Evolutionary conservation across 2,113 vertebrate genomes (phyloP), one percentile per base, ranked within the genome.

Genomic region (Salvelinus namaycush): DNA sequence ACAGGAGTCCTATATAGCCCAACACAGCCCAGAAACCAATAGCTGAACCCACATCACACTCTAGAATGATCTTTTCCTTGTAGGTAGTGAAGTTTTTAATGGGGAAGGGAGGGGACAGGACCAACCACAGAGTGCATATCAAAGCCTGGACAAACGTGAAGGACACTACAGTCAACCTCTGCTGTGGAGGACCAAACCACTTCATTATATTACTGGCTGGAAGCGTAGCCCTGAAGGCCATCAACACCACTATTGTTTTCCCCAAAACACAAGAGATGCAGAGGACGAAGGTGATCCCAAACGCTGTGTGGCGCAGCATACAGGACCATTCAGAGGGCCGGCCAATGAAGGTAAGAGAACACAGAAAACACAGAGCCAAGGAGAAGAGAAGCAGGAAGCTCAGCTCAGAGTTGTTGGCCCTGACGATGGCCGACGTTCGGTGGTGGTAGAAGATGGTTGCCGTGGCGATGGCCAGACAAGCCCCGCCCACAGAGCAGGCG

Each of bases 341-440:
- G 13, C 85, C 83, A 29, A 87, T 86, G 78, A 90, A 89, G 13
- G 87, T 85, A 26, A 87, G 72, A 22, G 87, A 84, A 66, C 88
- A 90, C 48, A 90, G 72, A 72, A 90, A 90, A 79, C 88, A 90
- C 1, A 90, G 75, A 66, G 84, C 76, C 70, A 90, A 70, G 3
- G 87, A 88, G 70, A 90, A 81, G 29, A 90, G 84, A 74, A 90
- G 72, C 57, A 91, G 73, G 72, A 91, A 91, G 69, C 90, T 91
- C 71, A 92, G 84, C 73, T 92, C 90, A 27, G 89, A 91, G 78
- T 93, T 93, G 72, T 92, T 92, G 74, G 91, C 92, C 48, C 72
- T 87, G 18, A 93, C 89, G 31, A 93, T 90, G 0, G 91, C 89
- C 4, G 90, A 86, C 1, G 76, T 68, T 24, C 81, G 90, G 79